These are phyloP conservation scores for Brachionus manjavacas DNA, from an alignment of 1,140 invertebrate genomes.

Conservation along the genomic window DNA sequence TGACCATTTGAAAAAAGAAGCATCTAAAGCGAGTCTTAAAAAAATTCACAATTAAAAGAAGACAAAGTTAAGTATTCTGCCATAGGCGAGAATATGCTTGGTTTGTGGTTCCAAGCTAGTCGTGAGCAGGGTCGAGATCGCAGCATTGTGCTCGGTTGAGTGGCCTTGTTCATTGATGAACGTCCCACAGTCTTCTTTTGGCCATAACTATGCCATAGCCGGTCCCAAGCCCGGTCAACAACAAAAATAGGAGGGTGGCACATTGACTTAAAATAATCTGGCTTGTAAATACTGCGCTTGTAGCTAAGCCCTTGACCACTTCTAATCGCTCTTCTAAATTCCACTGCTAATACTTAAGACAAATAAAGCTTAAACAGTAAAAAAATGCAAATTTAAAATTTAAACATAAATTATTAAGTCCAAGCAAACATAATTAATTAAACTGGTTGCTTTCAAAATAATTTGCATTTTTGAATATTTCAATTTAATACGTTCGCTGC, in stretches of 20 bases:
- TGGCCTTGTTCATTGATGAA: not conserved
- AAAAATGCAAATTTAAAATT: not conserved
- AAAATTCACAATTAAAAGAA: not conserved
- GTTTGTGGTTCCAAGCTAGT: not conserved
- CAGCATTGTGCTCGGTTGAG: not conserved
- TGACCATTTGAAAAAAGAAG: too few species aligned
- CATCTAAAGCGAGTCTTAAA: too few species aligned
- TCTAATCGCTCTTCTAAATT: not conserved
- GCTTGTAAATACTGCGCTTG: too few species aligned
- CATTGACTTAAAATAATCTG: too few species aligned
- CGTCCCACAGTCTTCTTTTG: not conserved
- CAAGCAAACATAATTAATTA: not conserved
- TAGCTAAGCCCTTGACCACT: too few species aligned
- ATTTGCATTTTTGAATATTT: not conserved
- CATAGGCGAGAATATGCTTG: not conserved
- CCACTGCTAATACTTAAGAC: not conserved
- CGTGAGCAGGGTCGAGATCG: not conserved
- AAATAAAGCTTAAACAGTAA: not conserved
- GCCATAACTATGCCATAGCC: not conserved
- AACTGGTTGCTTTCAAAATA: conserved; percentile 3
- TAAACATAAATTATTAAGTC: not conserved
- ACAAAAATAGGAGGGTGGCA: not conserved
- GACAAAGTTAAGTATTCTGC: not conserved
- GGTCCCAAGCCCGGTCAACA: not conserved
- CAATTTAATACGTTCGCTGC: not conserved